These are phyloP conservation scores for Corapipo altera DNA, from an alignment of 2,113 vertebrate species.

Conservation along the genomic window DNA sequence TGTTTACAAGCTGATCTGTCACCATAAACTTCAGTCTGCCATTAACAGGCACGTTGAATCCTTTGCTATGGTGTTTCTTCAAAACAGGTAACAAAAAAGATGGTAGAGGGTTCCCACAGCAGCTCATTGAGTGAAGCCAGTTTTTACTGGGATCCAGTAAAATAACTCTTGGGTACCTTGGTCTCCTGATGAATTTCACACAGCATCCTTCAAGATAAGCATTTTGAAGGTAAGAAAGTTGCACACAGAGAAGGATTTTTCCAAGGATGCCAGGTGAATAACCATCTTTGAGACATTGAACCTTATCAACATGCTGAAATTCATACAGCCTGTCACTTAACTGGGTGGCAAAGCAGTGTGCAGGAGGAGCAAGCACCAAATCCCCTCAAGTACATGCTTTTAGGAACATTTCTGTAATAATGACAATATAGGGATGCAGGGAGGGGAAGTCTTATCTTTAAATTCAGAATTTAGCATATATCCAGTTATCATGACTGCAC, in stretches of 20 bases:
- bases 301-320: not conserved
- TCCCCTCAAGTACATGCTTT: not conserved
- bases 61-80: not conserved
- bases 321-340: not conserved
- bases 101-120: not conserved
- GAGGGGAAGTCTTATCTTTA: not conserved
- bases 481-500: not conserved
- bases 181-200: not conserved
- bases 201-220: fast-evolving
- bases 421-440: not conserved
- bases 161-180: too few species aligned
- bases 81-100: not conserved
- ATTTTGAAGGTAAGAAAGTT: not conserved
- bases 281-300: not conserved
- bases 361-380: not conserved
- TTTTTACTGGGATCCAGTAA: not conserved
- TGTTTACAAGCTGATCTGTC: not conserved
- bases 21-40: not conserved
- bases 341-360: not conserved
- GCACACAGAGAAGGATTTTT: not conserved
- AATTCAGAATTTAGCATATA: not conserved
- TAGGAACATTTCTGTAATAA: not conserved
- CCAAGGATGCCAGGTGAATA: not conserved
- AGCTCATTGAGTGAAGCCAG: not conserved
- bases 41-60: not conserved